Base-by-base conservation (phyloP, 2,888 invertebrate genomes). In the Papilio gigon region DNA sequence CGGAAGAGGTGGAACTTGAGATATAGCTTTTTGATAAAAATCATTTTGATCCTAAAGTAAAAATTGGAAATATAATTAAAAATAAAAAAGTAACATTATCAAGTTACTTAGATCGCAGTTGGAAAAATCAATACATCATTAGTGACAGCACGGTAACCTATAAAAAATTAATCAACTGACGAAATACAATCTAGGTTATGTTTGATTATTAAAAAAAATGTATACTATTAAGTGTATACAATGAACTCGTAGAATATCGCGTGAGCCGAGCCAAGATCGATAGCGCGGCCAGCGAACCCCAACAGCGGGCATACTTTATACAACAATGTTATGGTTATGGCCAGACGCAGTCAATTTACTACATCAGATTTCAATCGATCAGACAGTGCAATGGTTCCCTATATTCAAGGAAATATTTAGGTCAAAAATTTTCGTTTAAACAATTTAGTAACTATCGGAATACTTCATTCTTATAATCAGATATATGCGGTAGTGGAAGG, bases 261-360 rank as follows among this genome's bases (percentile, higher is more conserved):
- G 85, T 84, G 86, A 80, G 82, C 78, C 72, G 78, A 70, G 78
- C 65, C 65, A 73, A 77, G 85, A 86, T 86, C 86, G 84, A 86
- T 86, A 83, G 71, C 79, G 77, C 81, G 84, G 79, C 73, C 84
- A 82, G 78, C 82, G 84, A 85, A 85, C 86, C 37, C 64, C 60
- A 60, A 33, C 53, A 30, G 22, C 60, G 65, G 53, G 44, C 27
- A 30, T 68, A 59, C 27, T 64, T 58, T 63, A 53, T 61, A 56
- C 60, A 58, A 58, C 56, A 63, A 62, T 67, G 64, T 65, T 69
- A 65, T 65, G 60, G 59, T 65, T 69, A 65, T 61, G 53, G 22
- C 60, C 53, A 61, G 60, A 20, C 40, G 25, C 20, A 65, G 65
- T 60, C 50, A 30, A 68, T 63, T 62, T 44, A 44, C 44, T 42